Base-by-base conservation (phyloP, 2,113 vertebrate species). In the Triplophysa rosa region DNA sequence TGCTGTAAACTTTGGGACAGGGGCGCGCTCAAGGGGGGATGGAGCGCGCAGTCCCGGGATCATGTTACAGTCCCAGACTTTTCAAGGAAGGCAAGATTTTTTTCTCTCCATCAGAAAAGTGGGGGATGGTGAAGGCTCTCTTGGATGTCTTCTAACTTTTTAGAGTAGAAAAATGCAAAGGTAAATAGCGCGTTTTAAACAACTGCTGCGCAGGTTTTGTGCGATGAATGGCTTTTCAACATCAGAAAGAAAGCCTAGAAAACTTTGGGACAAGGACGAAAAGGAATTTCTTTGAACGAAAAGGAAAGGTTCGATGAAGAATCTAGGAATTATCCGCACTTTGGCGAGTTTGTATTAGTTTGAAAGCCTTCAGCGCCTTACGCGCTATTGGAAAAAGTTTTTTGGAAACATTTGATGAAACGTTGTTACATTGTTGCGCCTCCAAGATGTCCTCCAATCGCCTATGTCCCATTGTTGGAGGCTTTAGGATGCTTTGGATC, bases 401-500 rank as follows among this genome's bases (percentile, higher is more conserved):
- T 59, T 63, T 45, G 16, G 58, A 29, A 49, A 63, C 23, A 26
- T 63, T 74, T 74, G 56, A 74, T 74, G 71, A 74, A 74, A 74
- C 58, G 26, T 63, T 17, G 58, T 17, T 74, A 45, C 71, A 62
- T 74, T 3, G 84, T 81, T 81, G 72, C 67, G 33, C 64, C 33
- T 86, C 86, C 89, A 94, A 94, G 87, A 95, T 95, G 94, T 94
- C 93, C 83, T 90, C 89, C 89, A 82, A 82, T 86, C 87, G 54
- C 24, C 16, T 79, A 79, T 82, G 83, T 86, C 82, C 81, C 89
- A 90, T 93, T 92, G 93, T 93, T 91, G 91, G 83, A 70, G 69
- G 87, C 59, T 86, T 62, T 82, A 85, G 89, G 89, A 86, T 93
- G 89, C 89, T 93, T 14, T 88, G 85, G 75, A 69, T 90, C 83